Conservation (phyloP, 2,797 vertebrate genomes). For the Coregonus ussuriensis region DNA sequence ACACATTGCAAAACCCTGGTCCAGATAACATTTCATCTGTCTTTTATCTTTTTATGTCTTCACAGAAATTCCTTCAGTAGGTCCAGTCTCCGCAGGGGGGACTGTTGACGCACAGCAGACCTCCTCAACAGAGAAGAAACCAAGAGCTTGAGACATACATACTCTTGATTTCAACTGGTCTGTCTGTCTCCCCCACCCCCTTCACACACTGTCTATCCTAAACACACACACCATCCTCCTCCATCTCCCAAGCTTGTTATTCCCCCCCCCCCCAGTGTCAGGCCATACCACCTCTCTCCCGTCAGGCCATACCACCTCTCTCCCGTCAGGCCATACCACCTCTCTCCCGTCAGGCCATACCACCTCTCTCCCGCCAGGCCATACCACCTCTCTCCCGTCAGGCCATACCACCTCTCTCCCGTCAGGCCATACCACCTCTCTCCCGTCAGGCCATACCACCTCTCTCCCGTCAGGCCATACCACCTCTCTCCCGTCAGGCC, state of each 20-base stretch:
- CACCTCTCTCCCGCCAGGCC: too few species aligned
- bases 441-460: too few species aligned
- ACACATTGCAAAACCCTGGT: neutral
- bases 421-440: too few species aligned
- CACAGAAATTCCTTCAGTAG: constrained; percentile 84
- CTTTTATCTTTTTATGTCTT: constrained; percentile 21
- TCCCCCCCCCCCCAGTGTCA: constrained; percentile 36
- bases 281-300: too few species aligned
- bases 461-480: too few species aligned
- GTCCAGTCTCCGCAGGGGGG: constrained; percentile 82
- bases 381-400: too few species aligned
- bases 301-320: too few species aligned
- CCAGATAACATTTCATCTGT: neutral
- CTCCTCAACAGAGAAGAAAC: constrained; percentile 30
- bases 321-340: too few species aligned
- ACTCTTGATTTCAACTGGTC: constrained; percentile 39
- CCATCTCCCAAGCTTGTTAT: constrained; percentile 41
- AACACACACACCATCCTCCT: constrained; percentile 37
- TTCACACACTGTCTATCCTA: constrained; percentile 51
- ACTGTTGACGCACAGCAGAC: constrained; percentile 69
- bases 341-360: too few species aligned
- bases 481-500: too few species aligned
- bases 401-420: too few species aligned
- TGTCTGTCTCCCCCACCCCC: constrained; percentile 24
- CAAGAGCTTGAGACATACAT: constrained; percentile 48